A percentile compares a stretch with the other conserved stretches of the same genome.
Conservation (phyloP, 1,140 invertebrate species). For the Vanessa atalanta region DNA sequence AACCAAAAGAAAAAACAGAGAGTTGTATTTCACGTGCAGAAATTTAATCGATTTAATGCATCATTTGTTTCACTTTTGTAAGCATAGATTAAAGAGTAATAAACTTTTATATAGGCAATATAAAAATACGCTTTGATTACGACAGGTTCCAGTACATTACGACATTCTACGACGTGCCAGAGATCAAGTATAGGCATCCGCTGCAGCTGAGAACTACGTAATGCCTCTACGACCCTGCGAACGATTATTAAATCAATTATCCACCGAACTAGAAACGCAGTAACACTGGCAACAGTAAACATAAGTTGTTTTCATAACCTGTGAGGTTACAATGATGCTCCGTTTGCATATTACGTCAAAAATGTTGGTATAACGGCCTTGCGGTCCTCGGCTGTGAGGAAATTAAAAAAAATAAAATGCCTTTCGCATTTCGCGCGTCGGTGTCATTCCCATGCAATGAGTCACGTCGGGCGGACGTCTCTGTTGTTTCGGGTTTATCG, state of each 20-base stretch:
- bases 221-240: constrained; percentile 38
- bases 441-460: constrained; percentile 56
- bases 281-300: constrained; percentile 41
- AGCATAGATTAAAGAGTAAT: constrained; percentile 8
- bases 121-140: constrained; percentile 10
- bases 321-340: constrained; percentile 46
- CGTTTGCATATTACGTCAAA: constrained; percentile 47
- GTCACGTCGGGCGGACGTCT: constrained; percentile 53
- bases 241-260: constrained; percentile 49
- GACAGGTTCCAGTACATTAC: constrained; percentile 13
- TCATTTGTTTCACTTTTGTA: not conserved
- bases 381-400: constrained; percentile 34
- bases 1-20: not conserved
- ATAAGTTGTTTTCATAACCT: constrained; percentile 51
- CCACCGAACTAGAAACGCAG: constrained; percentile 43
- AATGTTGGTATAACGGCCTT: constrained; percentile 48
- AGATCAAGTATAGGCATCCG: constrained; percentile 33
- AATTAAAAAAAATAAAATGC: constrained; percentile 38
- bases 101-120: constrained; percentile 11
- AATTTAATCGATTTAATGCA: not conserved
- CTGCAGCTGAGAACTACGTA: constrained; percentile 33
- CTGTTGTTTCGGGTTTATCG: constrained; percentile 41
- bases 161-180: constrained; percentile 25
- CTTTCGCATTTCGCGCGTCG: constrained; percentile 30
- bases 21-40: not conserved